Base-by-base conservation (phyloP, 2,888 invertebrate species). In the Horisme vitalbata region DNA sequence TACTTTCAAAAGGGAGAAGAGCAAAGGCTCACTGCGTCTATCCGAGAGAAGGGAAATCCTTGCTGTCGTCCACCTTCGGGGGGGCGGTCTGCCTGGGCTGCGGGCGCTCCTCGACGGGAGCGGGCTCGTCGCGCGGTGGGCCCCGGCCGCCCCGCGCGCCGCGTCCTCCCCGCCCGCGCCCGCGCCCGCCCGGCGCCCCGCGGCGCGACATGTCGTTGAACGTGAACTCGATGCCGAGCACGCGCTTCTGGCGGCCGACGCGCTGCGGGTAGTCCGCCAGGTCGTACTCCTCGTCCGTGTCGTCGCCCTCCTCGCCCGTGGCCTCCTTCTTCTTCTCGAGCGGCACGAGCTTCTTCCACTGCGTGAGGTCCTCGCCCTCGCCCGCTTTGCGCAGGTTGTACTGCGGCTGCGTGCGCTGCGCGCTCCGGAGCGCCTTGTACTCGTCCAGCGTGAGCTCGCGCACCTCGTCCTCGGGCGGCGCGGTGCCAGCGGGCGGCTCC, bases 21-120 rank as follows among this genome's bases (percentile, higher is more conserved):
- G 75, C 72, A 54, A 70, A 61, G 71, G 80, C 84, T 82, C 83
- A 77, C 76, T 68, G 72, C 63, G 74, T 80, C 80, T 95, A 96
- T 85, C 96, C 95, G 81, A 98, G 93, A 78, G 96, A 96, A 65
- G 98, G 98, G 90, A 98, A 98, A 89, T 97, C 97, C 84, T 95
- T 95, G 91, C 97, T 97, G 90, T 98, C 97, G 80, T 97, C 97
- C 59, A 98, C 97, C 85, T 97, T 97, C 11, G 97, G 97, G 62
- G 94, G 94, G 51, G 89, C 78, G 20, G 68, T 77, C 53, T 66
- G 67, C 51, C 81, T 78, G 53, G 72, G 71, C 49, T 52, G 61
- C 14, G 79, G 73, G 61, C 85, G 85, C 75, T 85, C 87, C 68
- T 83, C 85, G 9, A 37, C 24, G 1, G 68, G 70, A 45, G 63